Evolutionary conservation across 2,113 vertebrate species (phyloP).

Genomic region (Formicarius rufipectus): DNA sequence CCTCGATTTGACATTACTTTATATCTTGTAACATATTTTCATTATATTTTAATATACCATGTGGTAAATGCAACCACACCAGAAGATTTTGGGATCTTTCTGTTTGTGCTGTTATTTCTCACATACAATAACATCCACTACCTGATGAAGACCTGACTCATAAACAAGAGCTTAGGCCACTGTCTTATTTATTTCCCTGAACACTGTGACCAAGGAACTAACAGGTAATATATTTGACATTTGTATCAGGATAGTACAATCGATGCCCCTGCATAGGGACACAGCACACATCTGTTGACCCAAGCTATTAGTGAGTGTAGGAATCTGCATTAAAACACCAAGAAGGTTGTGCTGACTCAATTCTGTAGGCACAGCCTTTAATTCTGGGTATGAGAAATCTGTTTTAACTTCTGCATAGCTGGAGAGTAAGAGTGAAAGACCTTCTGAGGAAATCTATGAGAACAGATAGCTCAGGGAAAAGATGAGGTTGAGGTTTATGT

Average conservation of each 20-base stretch:
- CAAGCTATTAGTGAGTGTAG: not conserved
- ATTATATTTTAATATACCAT: conserved; percentile 60
- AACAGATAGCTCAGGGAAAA: not conserved
- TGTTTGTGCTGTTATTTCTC: conserved; percentile 22
- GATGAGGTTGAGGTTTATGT: not conserved
- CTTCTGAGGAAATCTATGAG: not conserved
- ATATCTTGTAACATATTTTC: conserved; percentile 55
- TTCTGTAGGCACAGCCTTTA: not conserved
- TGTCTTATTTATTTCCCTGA: conserved; percentile 40
- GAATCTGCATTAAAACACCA: not conserved
- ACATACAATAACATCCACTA: conserved; percentile 1
- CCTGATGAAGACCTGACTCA: conserved; percentile 34
- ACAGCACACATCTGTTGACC: conserved; percentile 11
- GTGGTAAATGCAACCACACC: conserved; percentile 15
- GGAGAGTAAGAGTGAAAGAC: not conserved
- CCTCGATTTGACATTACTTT: conserved; percentile 69
- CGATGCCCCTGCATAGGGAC: conserved; percentile 12
- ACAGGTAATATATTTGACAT: conserved; percentile 28
- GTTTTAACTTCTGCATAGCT: not conserved
- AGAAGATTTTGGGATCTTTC: conserved; percentile 34
- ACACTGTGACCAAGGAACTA: not conserved
- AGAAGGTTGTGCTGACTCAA: conserved; percentile 30
- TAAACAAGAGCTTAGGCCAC: conserved; percentile 47
- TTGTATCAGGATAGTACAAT: not conserved
- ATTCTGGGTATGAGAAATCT: not conserved